Conservation (phyloP, 2,888 invertebrate species). For the Chrysomela aeneicollis region DNA sequence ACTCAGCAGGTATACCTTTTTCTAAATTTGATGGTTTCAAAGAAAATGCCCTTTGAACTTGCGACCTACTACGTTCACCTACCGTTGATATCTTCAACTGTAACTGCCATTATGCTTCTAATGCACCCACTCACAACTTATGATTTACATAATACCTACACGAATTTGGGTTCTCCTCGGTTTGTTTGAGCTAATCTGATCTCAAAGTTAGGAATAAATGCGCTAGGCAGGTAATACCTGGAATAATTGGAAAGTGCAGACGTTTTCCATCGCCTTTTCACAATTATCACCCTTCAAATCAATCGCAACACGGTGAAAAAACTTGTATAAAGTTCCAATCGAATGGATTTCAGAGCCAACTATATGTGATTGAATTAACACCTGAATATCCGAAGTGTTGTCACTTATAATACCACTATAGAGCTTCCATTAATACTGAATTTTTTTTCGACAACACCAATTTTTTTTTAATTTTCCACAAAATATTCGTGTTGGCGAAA, state of each 20-base stretch:
- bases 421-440: too few species aligned
- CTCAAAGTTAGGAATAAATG: not conserved
- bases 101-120: conserved; percentile 7
- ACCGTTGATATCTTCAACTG: not conserved
- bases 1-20: not conserved
- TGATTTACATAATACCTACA: conserved; percentile 14
- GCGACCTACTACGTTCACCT: not conserved
- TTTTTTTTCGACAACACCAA: too few species aligned
- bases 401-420: too few species aligned
- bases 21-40: not conserved
- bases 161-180: conserved; percentile 5
- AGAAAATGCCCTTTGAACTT: not conserved
- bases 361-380: too few species aligned
- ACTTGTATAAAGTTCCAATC: too few species aligned
- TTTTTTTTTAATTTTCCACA: too few species aligned
- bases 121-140: conserved; percentile 4
- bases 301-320: too few species aligned
- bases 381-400: too few species aligned
- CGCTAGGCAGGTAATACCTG: not conserved
- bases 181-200: not conserved
- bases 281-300: too few species aligned
- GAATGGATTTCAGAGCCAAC: too few species aligned
- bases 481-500: too few species aligned
- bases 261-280: too few species aligned
- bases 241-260: not conserved